Base-by-base conservation (phyloP, 2,888 invertebrate genomes). In the Andrena hattorfiana region DNA sequence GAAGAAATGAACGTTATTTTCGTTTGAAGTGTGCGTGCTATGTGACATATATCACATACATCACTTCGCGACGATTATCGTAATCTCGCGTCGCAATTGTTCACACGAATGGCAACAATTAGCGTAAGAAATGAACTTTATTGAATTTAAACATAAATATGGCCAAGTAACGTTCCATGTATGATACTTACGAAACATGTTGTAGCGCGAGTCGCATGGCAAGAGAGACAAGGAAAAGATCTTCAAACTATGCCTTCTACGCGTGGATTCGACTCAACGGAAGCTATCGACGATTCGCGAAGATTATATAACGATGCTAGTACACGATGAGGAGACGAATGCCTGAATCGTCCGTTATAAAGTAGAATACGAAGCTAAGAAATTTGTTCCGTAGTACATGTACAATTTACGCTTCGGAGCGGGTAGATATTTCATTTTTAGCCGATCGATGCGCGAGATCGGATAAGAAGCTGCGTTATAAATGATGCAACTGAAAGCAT, bases 21-120 rank as follows among this genome's bases (percentile, higher is more conserved):
- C 10, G 1, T 23, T 10, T 48, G 30, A 10, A 8, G 28, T 54
- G 60, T 49, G 23, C 20, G 35, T 73, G 23, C 48, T 70, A 71
- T 64, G 71, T 80, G 71, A 78, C 26, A 26, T 62, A 71, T 59
- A 66, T 80, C 54, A n/a, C 64, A 69, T 10, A 16, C 35, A 54
- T 67, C 54, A n/a, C 23, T 30, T 69, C 10, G 20, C n/a, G 49
- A 68, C 49, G 26, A 51, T 66, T 20, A 54, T 54, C 30, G 13
- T 16, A 42, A 42, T 10, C 51, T 49, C 28, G 2, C 8, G 20
- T 71, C n/a, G 28, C 8, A n/a, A 48, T 13, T 13, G 4, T 26
- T 16, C 8, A 60, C 23, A 42, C 30, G 20, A 20, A 63, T 51
- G 54, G 26, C 72, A 72, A 72, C 48, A 30, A 49, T 48, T 20